These are phyloP conservation scores for Oceanodroma tethys DNA, from an alignment of 2,113 vertebrate species.

Conservation along the genomic window DNA sequence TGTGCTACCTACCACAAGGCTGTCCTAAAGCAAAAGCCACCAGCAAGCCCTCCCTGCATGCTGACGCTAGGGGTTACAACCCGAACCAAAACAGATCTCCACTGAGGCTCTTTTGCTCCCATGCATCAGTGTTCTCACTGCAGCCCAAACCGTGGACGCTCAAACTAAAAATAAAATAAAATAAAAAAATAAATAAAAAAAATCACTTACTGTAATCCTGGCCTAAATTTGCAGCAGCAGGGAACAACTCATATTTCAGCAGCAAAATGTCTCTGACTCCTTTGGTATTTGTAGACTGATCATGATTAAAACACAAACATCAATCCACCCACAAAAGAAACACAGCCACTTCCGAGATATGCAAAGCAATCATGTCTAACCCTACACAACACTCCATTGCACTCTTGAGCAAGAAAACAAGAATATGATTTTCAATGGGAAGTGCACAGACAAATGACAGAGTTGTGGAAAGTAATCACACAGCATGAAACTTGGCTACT, in stretches of 20 bases:
- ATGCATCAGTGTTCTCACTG: not conserved
- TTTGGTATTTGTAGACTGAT: not conserved
- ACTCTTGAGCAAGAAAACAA: not conserved
- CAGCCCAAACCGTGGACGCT: not conserved
- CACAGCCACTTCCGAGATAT: not conserved
- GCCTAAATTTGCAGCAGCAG: not conserved
- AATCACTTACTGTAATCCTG: not conserved
- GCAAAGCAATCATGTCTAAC: not conserved
- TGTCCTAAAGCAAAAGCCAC: not conserved
- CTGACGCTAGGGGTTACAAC: not conserved
- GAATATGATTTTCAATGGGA: not conserved
- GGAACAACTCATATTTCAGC: not conserved
- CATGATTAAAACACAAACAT: not conserved
- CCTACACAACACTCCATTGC: not conserved
- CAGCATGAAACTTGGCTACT: not conserved
- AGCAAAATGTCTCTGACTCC: not conserved
- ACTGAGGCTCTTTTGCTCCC: not conserved
- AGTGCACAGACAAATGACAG: not conserved
- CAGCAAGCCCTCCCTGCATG: not conserved
- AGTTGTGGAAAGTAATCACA: not conserved
- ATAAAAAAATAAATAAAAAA: not conserved
- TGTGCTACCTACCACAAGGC: not conserved
- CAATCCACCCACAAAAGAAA: not conserved
- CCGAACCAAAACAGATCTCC: not conserved
- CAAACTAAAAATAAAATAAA: too few relatives aligned